phyloP scores from a whole-genome alignment of 2,797 vertebrate species.

The Eulemur rubriventer region DNA sequence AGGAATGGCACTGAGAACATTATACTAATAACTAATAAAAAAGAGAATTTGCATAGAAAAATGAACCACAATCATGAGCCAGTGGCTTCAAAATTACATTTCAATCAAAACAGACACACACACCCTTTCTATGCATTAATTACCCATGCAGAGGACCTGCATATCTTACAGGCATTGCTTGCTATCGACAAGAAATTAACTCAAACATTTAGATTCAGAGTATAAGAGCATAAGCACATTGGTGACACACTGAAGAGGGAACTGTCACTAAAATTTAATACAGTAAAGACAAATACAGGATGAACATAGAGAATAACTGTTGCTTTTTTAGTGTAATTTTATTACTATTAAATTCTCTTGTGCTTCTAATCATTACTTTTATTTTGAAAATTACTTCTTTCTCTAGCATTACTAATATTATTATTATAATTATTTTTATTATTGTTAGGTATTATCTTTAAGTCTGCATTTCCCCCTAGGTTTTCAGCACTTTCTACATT shows the following conservation, averaged over 20 bases:
- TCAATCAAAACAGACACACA: constrained; percentile 5
- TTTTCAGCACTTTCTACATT: not conserved
- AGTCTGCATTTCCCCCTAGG: not conserved
- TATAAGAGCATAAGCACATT: not conserved
- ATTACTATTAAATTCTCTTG: not conserved
- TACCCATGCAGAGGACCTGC: not conserved
- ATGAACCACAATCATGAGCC: not conserved
- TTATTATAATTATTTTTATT: not conserved
- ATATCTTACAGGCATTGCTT: not conserved
- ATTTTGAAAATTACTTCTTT: not conserved
- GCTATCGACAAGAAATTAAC: not conserved
- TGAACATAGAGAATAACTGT: not conserved
- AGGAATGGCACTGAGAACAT: not conserved
- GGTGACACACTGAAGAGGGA: not conserved
- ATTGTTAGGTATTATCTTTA: not conserved
- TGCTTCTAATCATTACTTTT: not conserved
- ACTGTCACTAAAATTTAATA: not conserved
- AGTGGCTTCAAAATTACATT: constrained; percentile 36
- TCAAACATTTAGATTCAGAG: not conserved
- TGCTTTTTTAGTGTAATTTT: not conserved
- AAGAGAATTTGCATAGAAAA: not conserved
- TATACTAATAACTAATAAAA: not conserved
- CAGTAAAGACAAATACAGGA: not conserved
- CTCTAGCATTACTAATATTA: not conserved
- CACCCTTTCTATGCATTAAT: not conserved